phyloP scores from a whole-genome alignment of 2,888 invertebrate genomes.

The Rhyacophila evoluta region DNA sequence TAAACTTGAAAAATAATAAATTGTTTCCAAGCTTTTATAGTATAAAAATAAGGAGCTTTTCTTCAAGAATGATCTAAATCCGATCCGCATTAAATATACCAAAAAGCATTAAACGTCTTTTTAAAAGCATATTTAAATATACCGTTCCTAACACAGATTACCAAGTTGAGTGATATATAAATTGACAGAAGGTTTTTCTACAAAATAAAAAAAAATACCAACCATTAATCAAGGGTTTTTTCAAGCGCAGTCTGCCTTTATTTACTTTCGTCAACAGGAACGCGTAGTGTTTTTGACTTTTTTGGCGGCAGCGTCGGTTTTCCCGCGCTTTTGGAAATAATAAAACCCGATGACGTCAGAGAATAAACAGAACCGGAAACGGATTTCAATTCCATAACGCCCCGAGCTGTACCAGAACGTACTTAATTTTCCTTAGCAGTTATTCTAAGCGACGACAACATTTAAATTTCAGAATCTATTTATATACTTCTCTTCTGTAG shows the following conservation, averaged over 20 bases:
- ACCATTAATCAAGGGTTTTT: conserved; percentile 13
- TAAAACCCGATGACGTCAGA: conserved; percentile 2
- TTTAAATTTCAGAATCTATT: too few species aligned
- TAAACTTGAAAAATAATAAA: too few species aligned
- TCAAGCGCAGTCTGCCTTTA: background rate
- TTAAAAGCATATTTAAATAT: conserved; percentile 6
- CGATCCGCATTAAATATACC: background rate
- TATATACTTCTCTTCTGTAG: too few species aligned
- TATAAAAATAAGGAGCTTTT: background rate
- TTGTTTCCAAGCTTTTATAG: background rate
- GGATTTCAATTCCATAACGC: background rate
- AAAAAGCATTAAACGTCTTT: background rate
- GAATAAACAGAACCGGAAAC: conserved; percentile 16
- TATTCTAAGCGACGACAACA: too few species aligned
- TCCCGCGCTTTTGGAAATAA: conserved; percentile 3
- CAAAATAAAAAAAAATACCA: background rate
- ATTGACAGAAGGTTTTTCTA: background rate
- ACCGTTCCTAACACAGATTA: background rate
- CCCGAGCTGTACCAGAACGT: background rate
- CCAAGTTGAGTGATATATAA: conserved; percentile 4
- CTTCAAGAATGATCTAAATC: background rate
- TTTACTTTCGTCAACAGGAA: conserved; percentile 12
- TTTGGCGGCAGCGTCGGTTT: background rate
- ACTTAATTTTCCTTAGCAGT: too few species aligned
- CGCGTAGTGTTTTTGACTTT: conserved; percentile 11